phyloP scores from a whole-genome alignment of 2,888 invertebrate genomes.

The Morpho achilles region DNA sequence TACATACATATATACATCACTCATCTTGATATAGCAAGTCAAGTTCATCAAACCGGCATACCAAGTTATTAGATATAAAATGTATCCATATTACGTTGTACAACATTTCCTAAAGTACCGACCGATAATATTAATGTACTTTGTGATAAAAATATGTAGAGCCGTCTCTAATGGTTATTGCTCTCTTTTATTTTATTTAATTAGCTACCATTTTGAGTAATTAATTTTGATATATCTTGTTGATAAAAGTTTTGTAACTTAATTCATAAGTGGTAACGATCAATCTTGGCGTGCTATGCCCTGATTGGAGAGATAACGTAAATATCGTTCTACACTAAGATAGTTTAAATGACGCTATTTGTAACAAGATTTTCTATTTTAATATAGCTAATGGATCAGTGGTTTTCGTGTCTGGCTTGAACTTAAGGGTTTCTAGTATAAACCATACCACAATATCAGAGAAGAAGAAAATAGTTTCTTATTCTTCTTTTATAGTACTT shows the following conservation, averaged over 20 bases:
- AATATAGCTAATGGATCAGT: no score
- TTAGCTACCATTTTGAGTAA: constrained; percentile 11
- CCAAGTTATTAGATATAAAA: no score
- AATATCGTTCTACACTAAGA: not conserved
- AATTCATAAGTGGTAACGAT: constrained; percentile 8
- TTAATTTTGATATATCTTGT: constrained; percentile 7
- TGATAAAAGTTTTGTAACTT: constrained; percentile 7
- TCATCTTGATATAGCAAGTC: no score
- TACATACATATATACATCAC: no score
- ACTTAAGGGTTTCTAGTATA: no score
- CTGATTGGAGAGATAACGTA: constrained; percentile 2
- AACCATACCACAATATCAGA: no score
- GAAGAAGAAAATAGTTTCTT: no score
- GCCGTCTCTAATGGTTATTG: constrained; percentile 2
- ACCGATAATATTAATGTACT: constrained; percentile 3
- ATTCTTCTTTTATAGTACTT: no score
- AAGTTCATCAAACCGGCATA: no score
- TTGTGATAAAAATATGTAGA: constrained; percentile 10
- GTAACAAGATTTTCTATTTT: no score
- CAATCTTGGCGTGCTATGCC: constrained; percentile 4
- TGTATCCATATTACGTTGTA: not conserved
- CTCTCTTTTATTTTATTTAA: constrained; percentile 6
- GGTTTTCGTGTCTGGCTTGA: no score
- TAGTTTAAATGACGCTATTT: not conserved
- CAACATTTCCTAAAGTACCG: not conserved